Conservation (phyloP, 2,888 invertebrate genomes). For the Neria commutata region DNA sequence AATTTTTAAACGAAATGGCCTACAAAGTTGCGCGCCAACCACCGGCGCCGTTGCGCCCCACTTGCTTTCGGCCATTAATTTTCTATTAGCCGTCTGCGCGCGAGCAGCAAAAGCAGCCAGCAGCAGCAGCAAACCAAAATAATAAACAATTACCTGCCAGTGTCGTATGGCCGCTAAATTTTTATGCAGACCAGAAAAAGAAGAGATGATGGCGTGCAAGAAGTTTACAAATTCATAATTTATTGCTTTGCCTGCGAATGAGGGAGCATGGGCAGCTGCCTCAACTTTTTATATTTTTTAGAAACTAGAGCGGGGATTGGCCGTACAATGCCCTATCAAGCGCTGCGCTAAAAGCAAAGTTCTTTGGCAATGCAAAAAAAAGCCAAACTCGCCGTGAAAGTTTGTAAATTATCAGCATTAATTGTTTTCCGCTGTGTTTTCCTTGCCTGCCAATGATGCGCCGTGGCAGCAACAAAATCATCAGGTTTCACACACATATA, state of each 20-base stretch:
- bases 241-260: not conserved
- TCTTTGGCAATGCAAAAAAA: not conserved
- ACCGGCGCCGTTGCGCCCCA: too few species aligned
- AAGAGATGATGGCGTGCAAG: not conserved
- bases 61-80: not conserved
- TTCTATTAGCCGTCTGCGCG: not conserved
- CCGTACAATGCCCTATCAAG: too few species aligned
- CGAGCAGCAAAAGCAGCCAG: not conserved
- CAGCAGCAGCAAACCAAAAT: too few species aligned
- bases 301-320: too few species aligned
- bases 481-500: not conserved
- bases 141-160: constrained; percentile 1
- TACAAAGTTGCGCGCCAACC: not conserved
- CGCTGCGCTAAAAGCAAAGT: constrained; percentile 7
- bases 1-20: constrained; percentile 4
- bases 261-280: not conserved
- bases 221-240: not conserved
- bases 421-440: constrained; percentile 52
- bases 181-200: not conserved
- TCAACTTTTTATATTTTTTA: too few species aligned
- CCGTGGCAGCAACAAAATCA: not conserved
- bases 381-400: constrained; percentile 25
- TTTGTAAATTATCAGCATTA: constrained; percentile 44
- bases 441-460: constrained; percentile 18
- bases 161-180: not conserved